Base-by-base conservation (phyloP, 2,113 vertebrate species). In the Tyrannus savana region DNA sequence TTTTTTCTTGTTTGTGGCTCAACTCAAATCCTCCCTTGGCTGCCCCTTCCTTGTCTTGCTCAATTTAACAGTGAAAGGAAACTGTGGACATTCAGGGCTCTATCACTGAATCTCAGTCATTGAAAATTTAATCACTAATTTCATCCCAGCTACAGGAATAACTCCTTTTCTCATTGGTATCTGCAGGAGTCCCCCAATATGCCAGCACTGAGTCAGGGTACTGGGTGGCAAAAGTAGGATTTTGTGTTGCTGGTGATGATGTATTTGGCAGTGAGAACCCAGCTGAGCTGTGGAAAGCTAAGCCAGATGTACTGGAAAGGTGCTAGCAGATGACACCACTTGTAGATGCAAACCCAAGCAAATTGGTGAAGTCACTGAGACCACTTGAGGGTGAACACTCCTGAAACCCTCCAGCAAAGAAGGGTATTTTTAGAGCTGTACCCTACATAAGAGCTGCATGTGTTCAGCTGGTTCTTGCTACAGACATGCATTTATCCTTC, bases 331-430 rank as follows among this genome's bases (percentile, higher is more conserved):
- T 95, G 88, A 86, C 73, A 92, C 59, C 69, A 49, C 23, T 39
- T 68, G 33, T 44, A 87, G 78, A 76, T 39, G 41, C 59, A 67
- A 88, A 91, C 49, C 24, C 82, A 91, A 77, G 91, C 39, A 86
- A 86, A 71, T 37, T 24, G 83, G 37, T 96, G 93, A 94, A 93
- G 73, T 93, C 92, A 95, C 50, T 47, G 41, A 84, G 73, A 82
- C 69, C 37, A 95, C 78, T 87, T 46, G 52, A 84, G 44, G 49
- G 25, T 30, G 88, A 87, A 46, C 41, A 22, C 41, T 86, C 52
- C 60, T 75, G 79, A 91, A 83, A 68, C 55, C 68, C 60, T 92
- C 71, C 79, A 90, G 76, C 6, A 52, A 52, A 52, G 14, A 52
- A 52, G 25, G 0, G 39, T 86, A 79, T 84, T 86, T 93, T 94